These are phyloP conservation scores for Pseudochirops cupreus DNA, from an alignment of 2,797 vertebrate genomes.

Conservation along the genomic window DNA sequence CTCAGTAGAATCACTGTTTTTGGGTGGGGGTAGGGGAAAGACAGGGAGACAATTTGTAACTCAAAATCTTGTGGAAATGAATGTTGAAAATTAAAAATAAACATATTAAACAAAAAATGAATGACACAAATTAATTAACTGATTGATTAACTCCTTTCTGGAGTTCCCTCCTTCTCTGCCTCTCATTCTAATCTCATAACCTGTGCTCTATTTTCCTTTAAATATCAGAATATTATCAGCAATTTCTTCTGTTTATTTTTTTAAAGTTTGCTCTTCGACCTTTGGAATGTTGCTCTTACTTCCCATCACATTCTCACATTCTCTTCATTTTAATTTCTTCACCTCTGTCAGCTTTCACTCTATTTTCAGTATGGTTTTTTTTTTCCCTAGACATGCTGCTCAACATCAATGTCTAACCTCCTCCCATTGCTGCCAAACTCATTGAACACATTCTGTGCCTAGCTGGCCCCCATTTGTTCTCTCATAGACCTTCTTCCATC, in stretches of 20 bases:
- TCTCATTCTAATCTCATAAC: neutral
- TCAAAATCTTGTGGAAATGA: no score
- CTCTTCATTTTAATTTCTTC: neutral
- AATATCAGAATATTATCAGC: constrained; percentile 1
- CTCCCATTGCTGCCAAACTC: neutral
- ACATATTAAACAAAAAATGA: no score
- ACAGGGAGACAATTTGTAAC: no score
- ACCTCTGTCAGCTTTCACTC: neutral
- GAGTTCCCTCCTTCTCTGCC: neutral
- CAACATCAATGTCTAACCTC: neutral
- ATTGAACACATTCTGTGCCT: neutral
- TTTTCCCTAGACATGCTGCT: neutral
- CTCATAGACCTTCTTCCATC: neutral
- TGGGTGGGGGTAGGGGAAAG: no score
- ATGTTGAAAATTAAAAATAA: no score
- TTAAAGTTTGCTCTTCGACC: neutral
- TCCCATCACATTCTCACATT: neutral
- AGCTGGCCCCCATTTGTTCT: neutral
- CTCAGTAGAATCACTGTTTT: no score
- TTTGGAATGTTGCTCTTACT: neutral
- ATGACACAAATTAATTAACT: no score
- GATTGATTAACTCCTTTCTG: no score
- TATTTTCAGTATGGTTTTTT: neutral
- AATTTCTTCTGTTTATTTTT: neutral
- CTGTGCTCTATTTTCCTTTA: neutral